phyloP scores from a whole-genome alignment of 1,140 invertebrate species.

The Drosophila nikananu region DNA sequence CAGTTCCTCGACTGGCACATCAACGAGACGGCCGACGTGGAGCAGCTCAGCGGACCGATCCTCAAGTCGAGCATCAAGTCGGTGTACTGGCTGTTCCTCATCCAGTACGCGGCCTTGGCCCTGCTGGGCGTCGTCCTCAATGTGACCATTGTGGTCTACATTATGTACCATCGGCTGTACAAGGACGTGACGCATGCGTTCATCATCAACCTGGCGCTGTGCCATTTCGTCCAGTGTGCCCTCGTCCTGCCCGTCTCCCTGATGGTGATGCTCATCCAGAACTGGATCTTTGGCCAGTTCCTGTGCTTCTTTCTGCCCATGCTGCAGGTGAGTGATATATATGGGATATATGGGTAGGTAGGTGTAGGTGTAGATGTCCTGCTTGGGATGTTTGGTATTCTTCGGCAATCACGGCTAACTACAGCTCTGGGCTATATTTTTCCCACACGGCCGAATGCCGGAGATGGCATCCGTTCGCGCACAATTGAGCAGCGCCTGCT shows the following conservation, averaged over 20 bases:
- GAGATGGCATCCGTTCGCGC: constrained; percentile 23
- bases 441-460: constrained; percentile 23
- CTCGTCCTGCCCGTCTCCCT: constrained; percentile 89
- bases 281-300: constrained; percentile 91
- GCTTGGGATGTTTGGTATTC: neutral
- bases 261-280: constrained; percentile 89
- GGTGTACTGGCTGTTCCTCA: constrained; percentile 88
- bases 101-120: constrained; percentile 88
- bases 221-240: constrained; percentile 89
- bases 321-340: constrained; percentile 89
- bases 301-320: constrained; percentile 92
- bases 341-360: neutral
- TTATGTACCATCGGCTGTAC: constrained; percentile 87
- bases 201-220: constrained; percentile 89
- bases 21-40: constrained; percentile 72
- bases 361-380: constrained; percentile 29
- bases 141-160: constrained; percentile 87
- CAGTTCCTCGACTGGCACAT: constrained; percentile 68
- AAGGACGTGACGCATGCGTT: constrained; percentile 89
- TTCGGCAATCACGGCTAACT: constrained; percentile 23
- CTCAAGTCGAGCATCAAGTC: constrained; percentile 85
- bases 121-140: constrained; percentile 88
- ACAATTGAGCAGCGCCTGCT: constrained; percentile 38
- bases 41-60: constrained; percentile 72
- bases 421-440: constrained; percentile 37